Base-by-base conservation (phyloP, 2,797 vertebrate species). In the Sebastiscus tertius region DNA sequence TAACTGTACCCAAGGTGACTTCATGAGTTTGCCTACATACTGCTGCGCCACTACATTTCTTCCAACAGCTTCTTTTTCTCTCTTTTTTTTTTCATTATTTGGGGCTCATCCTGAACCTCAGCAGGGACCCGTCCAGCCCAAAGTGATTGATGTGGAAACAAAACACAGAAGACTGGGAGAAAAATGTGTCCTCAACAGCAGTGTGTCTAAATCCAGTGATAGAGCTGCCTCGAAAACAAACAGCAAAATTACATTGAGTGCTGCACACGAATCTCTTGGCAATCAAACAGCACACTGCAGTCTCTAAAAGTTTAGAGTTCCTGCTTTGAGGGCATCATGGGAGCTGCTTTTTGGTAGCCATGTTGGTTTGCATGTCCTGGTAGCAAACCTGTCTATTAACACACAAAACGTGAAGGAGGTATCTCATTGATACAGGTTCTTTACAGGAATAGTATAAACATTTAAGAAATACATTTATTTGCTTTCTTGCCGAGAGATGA, bases 121-220 rank as follows among this genome's bases (percentile, higher is more conserved):
- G 71, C 67, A 13, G 76, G 69, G 72, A 71, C 66, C 55, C 13
- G 18, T 79, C 61, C 26, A 10, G 52, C 69, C 39, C 33, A 49
- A 81, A 39, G 9, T 63, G 79, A 90, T 66, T 82, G 84, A 81
- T 80, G 80, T 66, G 33, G 58, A 76, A 83, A 83, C 56, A 71
- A 83, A 86, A 75, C 71, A 69, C 52, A 63, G 18, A 55, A 60
- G 58, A 75, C 24, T 0, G 46, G 73, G 31, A 76, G 77, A 73
- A 80, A 72, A 55, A 74, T 80, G 18, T 59, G 52, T 84, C 65
- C 3, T 72, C 34, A 33, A 49, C 68, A 70, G 66, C 78, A 61
- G 55, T 16, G 55, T 29, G 55, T 73, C 66, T 78, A 36, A 62
- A 79, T 80, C 33, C 69, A 8, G 29, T 31, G 54, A 75, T 24